These are phyloP conservation scores for Leuciscus waleckii DNA, from an alignment of 2,797 vertebrate species.

Conservation along the genomic window DNA sequence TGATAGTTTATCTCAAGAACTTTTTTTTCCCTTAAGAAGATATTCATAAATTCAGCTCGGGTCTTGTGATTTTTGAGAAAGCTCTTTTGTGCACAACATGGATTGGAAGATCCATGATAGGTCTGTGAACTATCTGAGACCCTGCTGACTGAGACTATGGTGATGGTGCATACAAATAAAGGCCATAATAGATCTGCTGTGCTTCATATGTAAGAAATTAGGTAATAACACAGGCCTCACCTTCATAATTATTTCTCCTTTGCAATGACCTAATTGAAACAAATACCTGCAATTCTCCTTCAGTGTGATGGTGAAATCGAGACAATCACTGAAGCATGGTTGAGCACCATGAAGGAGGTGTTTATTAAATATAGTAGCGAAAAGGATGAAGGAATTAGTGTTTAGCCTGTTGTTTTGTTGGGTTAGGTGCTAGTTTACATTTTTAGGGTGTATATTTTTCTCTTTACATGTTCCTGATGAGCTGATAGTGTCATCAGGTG, in stretches of 20 bases:
- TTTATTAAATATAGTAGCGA: neutral
- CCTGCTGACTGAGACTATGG: neutral
- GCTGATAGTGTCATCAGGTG: constrained; percentile 11
- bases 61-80: neutral
- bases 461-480: neutral
- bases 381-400: neutral
- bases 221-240: constrained; percentile 1
- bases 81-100: neutral
- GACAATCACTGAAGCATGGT: neutral
- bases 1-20: neutral
- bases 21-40: too few species aligned
- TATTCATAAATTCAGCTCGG: neutral
- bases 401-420: neutral
- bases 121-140: neutral
- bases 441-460: neutral
- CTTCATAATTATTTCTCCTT: neutral
- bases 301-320: neutral
- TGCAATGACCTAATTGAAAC: constrained; percentile 30
- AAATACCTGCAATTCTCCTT: constrained; percentile 20
- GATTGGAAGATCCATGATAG: neutral
- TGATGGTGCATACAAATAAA: neutral
- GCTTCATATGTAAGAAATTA: constrained; percentile 14
- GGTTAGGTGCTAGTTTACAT: neutral
- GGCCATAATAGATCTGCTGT: neutral
- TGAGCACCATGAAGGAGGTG: neutral